Percentiles rank a stretch among this genome's conserved stretches.
phyloP scores from a whole-genome alignment of 2,888 invertebrate genomes.

The Eristalis intricaria region DNA sequence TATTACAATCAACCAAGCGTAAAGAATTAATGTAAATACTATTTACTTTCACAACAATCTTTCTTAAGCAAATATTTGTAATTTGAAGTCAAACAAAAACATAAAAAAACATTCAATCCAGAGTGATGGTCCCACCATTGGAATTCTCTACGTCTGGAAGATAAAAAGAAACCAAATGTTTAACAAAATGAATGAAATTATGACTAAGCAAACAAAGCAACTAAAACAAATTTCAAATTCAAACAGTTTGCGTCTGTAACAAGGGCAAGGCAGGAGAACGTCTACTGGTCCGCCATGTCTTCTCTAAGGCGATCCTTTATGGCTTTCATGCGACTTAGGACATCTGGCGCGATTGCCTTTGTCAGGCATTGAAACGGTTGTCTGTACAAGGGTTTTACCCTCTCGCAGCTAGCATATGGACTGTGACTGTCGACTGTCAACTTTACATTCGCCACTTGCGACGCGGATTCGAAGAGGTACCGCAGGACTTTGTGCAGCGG shows the following conservation, averaged over 20 bases:
- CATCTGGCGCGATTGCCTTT: constrained; percentile 17
- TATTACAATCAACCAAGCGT: neutral
- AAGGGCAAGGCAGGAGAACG: constrained; percentile 48
- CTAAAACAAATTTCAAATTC: neutral
- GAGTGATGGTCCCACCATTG: neutral
- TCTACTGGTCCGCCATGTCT: neutral
- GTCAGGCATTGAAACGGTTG: constrained; percentile 56
- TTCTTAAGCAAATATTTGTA: neutral
- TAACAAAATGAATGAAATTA: neutral
- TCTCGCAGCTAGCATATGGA: constrained; percentile 47
- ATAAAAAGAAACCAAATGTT: neutral
- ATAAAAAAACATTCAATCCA: neutral
- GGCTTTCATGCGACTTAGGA: constrained; percentile 36
- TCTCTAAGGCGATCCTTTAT: constrained; percentile 38
- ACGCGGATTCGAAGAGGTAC: constrained; percentile 21
- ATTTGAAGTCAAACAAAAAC: neutral
- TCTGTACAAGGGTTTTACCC: neutral
- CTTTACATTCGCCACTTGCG: constrained; percentile 25
- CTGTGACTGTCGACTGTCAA: constrained; percentile 23
- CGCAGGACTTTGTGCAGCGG: constrained; percentile 43
- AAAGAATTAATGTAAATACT: neutral
- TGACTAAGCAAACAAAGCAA: neutral
- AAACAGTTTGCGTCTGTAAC: constrained; percentile 8
- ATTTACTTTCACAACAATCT: neutral
- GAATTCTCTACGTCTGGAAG: neutral